Percentiles rank a stretch among this genome's conserved stretches.
These are phyloP conservation scores for Lacerta agilis DNA, from an alignment of 2,797 vertebrate species.

Conservation along the genomic window DNA sequence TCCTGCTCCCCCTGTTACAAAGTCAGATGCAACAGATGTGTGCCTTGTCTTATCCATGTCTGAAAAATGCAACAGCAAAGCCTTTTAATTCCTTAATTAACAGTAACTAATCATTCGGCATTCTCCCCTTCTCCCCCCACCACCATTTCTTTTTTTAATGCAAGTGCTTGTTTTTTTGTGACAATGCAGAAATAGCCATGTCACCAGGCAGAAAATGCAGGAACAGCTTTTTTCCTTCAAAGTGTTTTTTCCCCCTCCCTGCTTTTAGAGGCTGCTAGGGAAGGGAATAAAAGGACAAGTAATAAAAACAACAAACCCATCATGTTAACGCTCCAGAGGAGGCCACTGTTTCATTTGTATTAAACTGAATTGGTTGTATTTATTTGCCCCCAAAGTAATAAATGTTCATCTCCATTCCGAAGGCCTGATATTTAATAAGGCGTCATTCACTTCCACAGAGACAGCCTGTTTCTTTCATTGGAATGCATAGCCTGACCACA, in stretches of 20 bases:
- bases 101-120: slow-evolving; percentile 2
- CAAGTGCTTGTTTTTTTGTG: not conserved
- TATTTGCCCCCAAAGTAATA: not conserved
- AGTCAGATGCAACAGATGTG: slow-evolving; percentile 5
- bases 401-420: slow-evolving; percentile 12
- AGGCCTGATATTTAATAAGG: not conserved
- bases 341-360: not conserved
- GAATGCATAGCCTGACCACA: not conserved
- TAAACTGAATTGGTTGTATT: not conserved
- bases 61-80: not conserved
- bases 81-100: not conserved
- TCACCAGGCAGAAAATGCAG: slow-evolving; percentile 2
- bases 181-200: not conserved
- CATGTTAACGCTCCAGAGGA: not conserved
- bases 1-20: not conserved
- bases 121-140: not conserved
- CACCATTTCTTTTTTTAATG: too few relatives aligned
- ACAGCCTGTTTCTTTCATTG: not conserved
- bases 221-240: slow-evolving; percentile 4
- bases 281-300: not conserved
- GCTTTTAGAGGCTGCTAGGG: not conserved
- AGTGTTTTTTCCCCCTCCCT: not conserved
- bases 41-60: not conserved
- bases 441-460: not conserved
- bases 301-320: slow-evolving; percentile 9